Conservation (phyloP, 2,113 vertebrate genomes). For the Alouatta palliata region DNA sequence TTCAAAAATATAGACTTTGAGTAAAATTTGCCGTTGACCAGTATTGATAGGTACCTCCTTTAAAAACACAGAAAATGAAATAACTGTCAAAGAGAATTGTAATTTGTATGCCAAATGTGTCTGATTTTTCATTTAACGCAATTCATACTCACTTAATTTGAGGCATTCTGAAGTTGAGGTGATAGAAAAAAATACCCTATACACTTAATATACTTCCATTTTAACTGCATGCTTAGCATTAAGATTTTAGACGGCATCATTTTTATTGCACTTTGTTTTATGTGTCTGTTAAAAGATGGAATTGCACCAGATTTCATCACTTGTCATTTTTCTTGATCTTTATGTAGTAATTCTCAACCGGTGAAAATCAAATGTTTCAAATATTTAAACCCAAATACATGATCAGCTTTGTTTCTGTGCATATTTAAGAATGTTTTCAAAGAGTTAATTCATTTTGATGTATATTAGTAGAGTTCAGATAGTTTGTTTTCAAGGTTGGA, state of each 20-base stretch:
- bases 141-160: constrained; percentile 50
- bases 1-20: constrained; percentile 17
- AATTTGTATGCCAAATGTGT: constrained; percentile 55
- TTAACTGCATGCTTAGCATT: constrained; percentile 61
- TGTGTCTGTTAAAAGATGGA: constrained; percentile 42
- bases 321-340: constrained; percentile 60
- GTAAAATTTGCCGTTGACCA: background rate
- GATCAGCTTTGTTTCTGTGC: constrained; percentile 15
- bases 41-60: background rate
- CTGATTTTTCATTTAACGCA: constrained; percentile 50
- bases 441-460: constrained; percentile 30
- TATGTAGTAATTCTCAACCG: constrained; percentile 5
- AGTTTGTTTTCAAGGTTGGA: constrained; percentile 55
- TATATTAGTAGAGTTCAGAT: constrained; percentile 32
- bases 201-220: constrained; percentile 45
- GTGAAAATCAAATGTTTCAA: constrained; percentile 61
- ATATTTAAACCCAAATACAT: constrained; percentile 50
- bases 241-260: constrained; percentile 55
- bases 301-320: constrained; percentile 58
- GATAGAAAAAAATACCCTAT: constrained; percentile 56
- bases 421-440: constrained; percentile 19
- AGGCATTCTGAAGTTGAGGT: constrained; percentile 61
- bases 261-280: constrained; percentile 57
- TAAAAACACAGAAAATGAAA: constrained; percentile 13
- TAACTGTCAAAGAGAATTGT: background rate